phyloP scores from a whole-genome alignment of 2,113 vertebrate genomes.

The Clarias macrocephalus region DNA sequence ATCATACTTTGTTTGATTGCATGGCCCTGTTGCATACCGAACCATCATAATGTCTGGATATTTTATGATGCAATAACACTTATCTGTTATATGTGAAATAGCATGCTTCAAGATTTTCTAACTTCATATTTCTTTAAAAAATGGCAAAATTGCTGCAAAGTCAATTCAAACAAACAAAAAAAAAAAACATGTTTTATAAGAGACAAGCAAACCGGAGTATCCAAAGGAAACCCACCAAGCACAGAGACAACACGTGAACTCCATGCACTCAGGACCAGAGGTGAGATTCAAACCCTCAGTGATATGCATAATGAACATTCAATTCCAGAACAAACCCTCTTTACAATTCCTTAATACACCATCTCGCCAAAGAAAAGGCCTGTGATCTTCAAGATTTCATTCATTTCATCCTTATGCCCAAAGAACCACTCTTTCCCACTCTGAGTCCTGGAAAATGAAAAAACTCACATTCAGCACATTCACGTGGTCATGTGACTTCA shows the following conservation, averaged over 20 bases:
- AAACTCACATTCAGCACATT: too few species aligned
- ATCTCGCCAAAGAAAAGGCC: too few species aligned
- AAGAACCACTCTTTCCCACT: too few species aligned
- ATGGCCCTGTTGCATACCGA: not conserved
- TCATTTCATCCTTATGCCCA: too few species aligned
- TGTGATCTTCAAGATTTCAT: too few species aligned
- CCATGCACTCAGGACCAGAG: too few species aligned
- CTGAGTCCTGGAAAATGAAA: too few species aligned
- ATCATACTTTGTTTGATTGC: not conserved
- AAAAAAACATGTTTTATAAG: not conserved
- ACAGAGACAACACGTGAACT: too few species aligned
- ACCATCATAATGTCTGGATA: not conserved
- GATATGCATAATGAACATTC: not conserved
- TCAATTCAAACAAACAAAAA: not conserved
- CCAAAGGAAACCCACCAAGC: too few species aligned
- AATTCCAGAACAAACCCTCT: not conserved
- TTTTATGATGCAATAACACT: not conserved
- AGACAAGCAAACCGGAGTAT: too few species aligned
- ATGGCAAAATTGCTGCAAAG: not conserved
- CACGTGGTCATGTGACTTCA: too few species aligned
- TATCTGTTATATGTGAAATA: not conserved
- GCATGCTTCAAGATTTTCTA: not conserved
- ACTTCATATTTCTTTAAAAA: not conserved
- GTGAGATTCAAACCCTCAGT: too few species aligned
- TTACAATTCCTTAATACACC: not conserved